Percentiles rank a stretch among this genome's conserved stretches.
Conservation (phyloP, 2,797 vertebrate species). For the Myotis pilosus region DNA sequence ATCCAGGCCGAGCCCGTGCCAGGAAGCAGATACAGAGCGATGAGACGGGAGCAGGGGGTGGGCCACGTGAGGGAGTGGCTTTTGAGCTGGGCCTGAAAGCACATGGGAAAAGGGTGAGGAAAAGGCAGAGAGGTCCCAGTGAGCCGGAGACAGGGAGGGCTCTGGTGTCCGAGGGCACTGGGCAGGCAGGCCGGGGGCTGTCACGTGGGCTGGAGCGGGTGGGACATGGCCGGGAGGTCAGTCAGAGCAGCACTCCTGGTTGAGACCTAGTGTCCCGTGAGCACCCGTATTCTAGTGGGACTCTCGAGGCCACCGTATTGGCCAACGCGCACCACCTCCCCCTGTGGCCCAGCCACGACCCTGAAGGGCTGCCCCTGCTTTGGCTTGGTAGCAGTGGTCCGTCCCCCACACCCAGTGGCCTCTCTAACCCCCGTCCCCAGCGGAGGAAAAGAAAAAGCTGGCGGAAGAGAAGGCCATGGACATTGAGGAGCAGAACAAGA, state of each 20-base stretch:
- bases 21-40: neutral
- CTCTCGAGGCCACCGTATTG: accelerated
- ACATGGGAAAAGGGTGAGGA: accelerated
- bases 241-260: neutral
- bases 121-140: neutral
- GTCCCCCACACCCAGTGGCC: accelerated
- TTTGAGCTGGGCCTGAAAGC: neutral
- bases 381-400: accelerated
- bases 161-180: neutral
- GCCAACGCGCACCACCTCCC: too few species aligned
- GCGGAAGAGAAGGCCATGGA: slow-evolving; percentile 95
- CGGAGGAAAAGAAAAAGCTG: slow-evolving; percentile 93
- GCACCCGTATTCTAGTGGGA: neutral
- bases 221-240: accelerated
- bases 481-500: slow-evolving; percentile 93
- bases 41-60: neutral
- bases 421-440: slow-evolving; percentile 77
- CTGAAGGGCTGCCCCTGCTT: accelerated
- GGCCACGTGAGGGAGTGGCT: neutral
- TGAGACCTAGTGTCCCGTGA: accelerated
- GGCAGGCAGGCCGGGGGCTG: neutral
- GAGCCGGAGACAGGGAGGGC: neutral
- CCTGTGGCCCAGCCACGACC: accelerated
- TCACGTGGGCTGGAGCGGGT: neutral
- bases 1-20: accelerated